phyloP scores from a whole-genome alignment of 92 coral and sea anemone genomes.

The Phymanthus crucifer region DNA sequence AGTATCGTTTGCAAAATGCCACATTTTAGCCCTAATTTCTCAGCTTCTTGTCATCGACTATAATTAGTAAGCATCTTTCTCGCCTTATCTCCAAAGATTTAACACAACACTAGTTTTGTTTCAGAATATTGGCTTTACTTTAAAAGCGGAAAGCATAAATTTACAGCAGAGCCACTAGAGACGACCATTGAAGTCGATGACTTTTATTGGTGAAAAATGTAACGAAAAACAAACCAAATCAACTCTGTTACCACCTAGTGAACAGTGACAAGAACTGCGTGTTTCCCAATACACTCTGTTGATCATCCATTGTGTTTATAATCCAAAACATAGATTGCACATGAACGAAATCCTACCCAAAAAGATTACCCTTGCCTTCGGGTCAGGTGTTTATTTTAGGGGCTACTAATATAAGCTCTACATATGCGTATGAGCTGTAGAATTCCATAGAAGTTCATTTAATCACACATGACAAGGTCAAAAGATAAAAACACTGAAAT shows the following conservation, averaged over 20 bases:
- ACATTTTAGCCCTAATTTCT: slow-evolving; percentile 1
- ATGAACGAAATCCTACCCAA: neutral
- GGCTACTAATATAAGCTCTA: neutral
- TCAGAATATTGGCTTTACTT: too few species aligned
- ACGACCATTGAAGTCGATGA: neutral
- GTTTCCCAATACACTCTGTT: too few species aligned
- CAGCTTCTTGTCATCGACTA: neutral
- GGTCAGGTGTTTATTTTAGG: slow-evolving; percentile 1
- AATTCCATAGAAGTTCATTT: neutral
- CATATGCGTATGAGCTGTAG: neutral
- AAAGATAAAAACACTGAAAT: neutral
- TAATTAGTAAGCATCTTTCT: neutral
- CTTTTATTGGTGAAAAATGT: neutral
- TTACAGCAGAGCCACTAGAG: neutral
- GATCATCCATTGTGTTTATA: neutral
- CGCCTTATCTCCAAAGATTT: neutral
- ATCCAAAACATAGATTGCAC: neutral
- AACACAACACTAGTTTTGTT: neutral
- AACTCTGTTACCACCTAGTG: neutral
- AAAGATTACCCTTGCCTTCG: neutral
- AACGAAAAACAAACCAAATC: neutral
- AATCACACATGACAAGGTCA: neutral
- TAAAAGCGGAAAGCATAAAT: neutral
- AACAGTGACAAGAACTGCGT: neutral
- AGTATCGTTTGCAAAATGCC: neutral